phyloP scores from a whole-genome alignment of 2,888 invertebrate genomes.

The Leptinotarsa juncta region DNA sequence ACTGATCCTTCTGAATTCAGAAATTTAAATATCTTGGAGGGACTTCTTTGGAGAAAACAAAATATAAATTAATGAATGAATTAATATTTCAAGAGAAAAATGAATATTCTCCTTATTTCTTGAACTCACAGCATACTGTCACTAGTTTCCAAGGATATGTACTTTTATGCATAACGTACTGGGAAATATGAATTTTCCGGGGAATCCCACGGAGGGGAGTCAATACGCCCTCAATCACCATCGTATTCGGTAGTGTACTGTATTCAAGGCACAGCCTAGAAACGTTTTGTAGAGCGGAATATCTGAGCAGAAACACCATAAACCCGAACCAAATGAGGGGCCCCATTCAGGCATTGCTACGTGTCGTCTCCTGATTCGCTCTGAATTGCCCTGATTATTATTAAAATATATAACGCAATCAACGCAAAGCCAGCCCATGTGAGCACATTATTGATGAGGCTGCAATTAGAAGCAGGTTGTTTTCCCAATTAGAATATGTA shows the following conservation, averaged over 20 bases:
- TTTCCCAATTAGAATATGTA: constrained; percentile 34
- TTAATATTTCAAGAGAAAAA: too few species aligned
- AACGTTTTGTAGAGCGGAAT: background rate
- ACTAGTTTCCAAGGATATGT: too few species aligned
- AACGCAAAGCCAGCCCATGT: constrained; percentile 33
- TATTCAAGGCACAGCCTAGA: background rate
- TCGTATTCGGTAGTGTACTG: background rate
- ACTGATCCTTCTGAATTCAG: too few species aligned
- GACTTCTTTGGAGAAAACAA: too few species aligned
- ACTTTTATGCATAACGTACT: too few species aligned
- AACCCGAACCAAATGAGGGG: background rate
- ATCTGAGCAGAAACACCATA: background rate
- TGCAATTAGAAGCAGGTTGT: constrained; percentile 38
- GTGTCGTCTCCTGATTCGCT: constrained; percentile 23
- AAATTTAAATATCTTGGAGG: too few species aligned
- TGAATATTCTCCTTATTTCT: too few species aligned
- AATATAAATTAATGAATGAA: too few species aligned
- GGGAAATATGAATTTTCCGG: too few species aligned
- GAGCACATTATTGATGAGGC: constrained; percentile 35
- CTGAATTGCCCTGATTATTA: constrained; percentile 35
- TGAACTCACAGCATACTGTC: too few species aligned
- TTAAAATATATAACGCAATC: constrained; percentile 38
- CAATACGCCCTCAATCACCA: too few species aligned
- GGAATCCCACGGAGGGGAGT: too few species aligned
- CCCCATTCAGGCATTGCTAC: background rate